Conservation (phyloP, 2,888 invertebrate genomes). For the Pterobdella sp. region DNA sequence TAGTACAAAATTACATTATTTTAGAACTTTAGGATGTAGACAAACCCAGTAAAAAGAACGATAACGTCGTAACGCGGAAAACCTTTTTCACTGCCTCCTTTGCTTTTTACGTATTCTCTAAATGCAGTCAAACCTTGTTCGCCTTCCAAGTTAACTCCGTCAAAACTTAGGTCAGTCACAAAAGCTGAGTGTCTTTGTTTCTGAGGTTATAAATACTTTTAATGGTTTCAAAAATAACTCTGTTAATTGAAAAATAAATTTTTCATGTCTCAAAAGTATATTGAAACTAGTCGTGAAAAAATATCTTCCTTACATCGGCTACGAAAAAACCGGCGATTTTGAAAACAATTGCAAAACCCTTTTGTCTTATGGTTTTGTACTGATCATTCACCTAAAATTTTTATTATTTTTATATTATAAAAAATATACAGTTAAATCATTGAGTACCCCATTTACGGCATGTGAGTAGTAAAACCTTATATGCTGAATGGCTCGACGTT, state of each 20-base stretch:
- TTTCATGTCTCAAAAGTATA: no score
- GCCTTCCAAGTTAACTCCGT: not conserved
- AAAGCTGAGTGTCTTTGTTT: not conserved
- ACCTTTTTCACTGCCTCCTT: conserved; percentile 6
- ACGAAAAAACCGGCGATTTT: not conserved
- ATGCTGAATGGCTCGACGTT: not conserved
- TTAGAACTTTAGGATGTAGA: no score
- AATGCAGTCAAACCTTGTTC: not conserved
- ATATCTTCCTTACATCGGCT: not conserved
- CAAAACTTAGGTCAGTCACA: not conserved
- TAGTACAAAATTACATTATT: no score
- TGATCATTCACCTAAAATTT: not conserved
- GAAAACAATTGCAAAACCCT: not conserved
- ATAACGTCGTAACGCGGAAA: conserved; percentile 1
- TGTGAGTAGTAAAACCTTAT: not conserved
- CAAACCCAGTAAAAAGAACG: conserved; percentile 2
- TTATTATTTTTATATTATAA: no score
- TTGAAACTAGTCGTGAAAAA: no score
- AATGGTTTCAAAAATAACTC: no score
- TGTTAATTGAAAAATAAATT: no score
- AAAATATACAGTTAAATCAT: not conserved
- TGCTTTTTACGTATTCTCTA: not conserved
- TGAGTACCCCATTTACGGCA: not conserved
- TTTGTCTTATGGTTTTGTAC: not conserved
- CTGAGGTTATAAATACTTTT: no score